Evolutionary conservation across 2,113 vertebrate species (phyloP).

Genomic region (Channa maculata): DNA sequence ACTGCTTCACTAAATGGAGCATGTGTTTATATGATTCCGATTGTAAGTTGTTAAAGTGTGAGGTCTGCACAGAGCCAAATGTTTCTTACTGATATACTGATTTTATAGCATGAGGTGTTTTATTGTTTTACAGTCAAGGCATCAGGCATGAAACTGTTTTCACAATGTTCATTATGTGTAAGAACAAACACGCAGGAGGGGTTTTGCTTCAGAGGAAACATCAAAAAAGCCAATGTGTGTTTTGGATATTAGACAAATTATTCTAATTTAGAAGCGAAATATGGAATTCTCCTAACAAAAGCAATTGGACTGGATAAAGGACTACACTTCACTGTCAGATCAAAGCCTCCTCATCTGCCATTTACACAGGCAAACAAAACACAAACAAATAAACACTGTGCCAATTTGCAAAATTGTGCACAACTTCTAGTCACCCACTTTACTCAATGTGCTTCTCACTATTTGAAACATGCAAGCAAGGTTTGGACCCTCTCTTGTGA

Average conservation of each 20-base stretch:
- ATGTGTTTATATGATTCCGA: conserved; percentile 62
- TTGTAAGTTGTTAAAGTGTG: conserved; percentile 61
- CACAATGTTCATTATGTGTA: conserved; percentile 5
- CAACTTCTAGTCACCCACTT: conserved; percentile 55
- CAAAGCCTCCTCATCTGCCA: conserved; percentile 52
- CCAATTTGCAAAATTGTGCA: conserved; percentile 69
- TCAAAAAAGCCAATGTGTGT: no score
- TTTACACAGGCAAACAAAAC: conserved; percentile 71
- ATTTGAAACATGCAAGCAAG: conserved; percentile 68
- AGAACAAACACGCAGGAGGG: not conserved
- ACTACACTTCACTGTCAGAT: conserved; percentile 43
- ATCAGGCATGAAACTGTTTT: conserved; percentile 4
- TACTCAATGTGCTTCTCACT: conserved; percentile 57
- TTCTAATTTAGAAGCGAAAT: not conserved
- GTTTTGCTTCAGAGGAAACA: no score
- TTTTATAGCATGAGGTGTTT: conserved; percentile 58
- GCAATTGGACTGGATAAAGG: conserved; percentile 30
- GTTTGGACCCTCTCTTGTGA: conserved; percentile 74
- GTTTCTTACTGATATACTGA: conserved; percentile 37
- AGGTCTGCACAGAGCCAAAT: conserved; percentile 39
- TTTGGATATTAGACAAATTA: no score
- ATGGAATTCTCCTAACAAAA: conserved; percentile 4
- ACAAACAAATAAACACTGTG: conserved; percentile 71
- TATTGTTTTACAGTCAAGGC: conserved; percentile 4
- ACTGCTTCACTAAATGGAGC: conserved; percentile 59